Evolutionary conservation across 2,113 vertebrate genomes (phyloP), one percentile per base, ranked within the genome.

Genomic region (Vimba vimba): DNA sequence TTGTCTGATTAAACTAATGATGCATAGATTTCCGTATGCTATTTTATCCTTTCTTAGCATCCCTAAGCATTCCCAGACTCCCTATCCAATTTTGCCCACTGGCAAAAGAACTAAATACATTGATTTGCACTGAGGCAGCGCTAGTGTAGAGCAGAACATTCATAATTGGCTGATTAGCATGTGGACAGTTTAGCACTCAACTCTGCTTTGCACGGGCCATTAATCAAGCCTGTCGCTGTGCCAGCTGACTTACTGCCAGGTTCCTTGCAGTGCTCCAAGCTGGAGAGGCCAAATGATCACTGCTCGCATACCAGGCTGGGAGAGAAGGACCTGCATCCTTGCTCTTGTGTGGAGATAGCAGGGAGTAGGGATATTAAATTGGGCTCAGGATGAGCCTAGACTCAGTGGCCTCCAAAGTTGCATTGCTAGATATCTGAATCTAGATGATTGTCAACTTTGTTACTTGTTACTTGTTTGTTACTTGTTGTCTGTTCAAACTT

Each of bases 151-250:
- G 62, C 85, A 45, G 71, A 66, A 82, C 85, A 82, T 86, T 79
- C 4, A 79, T 94, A 94, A 95, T 95, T 93, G 92, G 92, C 92
- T 93, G 91, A 94, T 95, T 94, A 94, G 91, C 93, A 94, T 92
- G 89, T 91, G 89, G 90, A 91, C 91, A 88, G 92, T 94, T 95
- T 93, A 93, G 93, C 90, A 87, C 93, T 92, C 92, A 93, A 91
- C 91, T 90, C 92, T 91, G 91, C 91, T 88, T 87, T 86, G 87
- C 90, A 90, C 90, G 23, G 86, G 73, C 90, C 91, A 92, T 94
- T 94, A 92, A 93, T 94, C 93, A 92, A 81, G 89, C 62, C 30
- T 1, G 66, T 55, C 50, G 59, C 90, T 0, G 45, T 90, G 92
- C 94, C 94, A 94, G 90, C 90, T 94, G 93, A 93, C 89, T 60